These are phyloP conservation scores for Oconnorella tubifera DNA, from an alignment of 2,888 invertebrate species.

Conservation along the genomic window DNA sequence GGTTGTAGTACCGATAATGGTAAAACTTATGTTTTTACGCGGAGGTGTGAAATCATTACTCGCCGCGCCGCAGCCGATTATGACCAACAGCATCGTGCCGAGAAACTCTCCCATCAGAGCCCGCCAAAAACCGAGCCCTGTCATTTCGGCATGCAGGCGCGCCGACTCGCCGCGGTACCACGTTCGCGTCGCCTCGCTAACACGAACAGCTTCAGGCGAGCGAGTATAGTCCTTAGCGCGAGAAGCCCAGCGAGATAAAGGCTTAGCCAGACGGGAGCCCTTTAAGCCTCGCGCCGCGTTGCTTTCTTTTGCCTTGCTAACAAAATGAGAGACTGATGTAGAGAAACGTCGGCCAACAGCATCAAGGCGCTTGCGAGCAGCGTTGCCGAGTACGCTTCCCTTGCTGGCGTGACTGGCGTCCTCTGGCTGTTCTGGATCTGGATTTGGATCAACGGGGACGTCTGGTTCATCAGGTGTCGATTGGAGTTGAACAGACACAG, in stretches of 20 bases:
- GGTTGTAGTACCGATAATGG: too few species aligned
- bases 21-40: too few species aligned
- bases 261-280: neutral
- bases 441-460: too few species aligned
- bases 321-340: too few species aligned
- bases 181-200: neutral
- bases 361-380: too few species aligned
- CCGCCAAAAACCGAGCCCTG: neutral
- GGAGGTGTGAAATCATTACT: neutral
- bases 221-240: neutral
- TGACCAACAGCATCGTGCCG: neutral
- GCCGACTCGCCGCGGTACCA: neutral
- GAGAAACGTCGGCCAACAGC: too few species aligned
- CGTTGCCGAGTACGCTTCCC: too few species aligned
- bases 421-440: too few species aligned
- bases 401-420: too few species aligned
- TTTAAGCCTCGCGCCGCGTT: neutral
- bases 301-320: neutral
- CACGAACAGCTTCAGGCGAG: neutral
- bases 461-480: too few species aligned
- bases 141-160: neutral
- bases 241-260: neutral
- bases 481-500: too few species aligned
- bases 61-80: constrained; percentile 6
- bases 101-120: neutral